phyloP scores from a whole-genome alignment of 2,113 vertebrate species.

The Passer montanus region DNA sequence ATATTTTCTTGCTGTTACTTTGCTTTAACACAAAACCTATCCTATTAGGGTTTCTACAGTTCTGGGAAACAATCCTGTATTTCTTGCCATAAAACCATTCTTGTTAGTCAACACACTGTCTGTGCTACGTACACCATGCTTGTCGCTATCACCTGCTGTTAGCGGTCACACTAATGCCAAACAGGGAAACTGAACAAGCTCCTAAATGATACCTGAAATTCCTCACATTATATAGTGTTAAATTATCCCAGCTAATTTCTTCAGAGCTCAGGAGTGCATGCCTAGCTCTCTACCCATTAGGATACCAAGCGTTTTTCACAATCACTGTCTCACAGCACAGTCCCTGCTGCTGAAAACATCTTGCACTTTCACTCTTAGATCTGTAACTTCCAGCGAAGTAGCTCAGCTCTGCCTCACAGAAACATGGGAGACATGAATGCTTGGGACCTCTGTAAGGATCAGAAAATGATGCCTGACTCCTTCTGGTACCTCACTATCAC shows the following conservation, averaged over 20 bases:
- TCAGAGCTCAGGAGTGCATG: background rate
- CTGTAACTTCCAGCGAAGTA: background rate
- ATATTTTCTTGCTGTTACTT: background rate
- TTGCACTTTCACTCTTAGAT: background rate
- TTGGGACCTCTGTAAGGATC: background rate
- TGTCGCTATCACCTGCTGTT: background rate
- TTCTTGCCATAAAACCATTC: background rate
- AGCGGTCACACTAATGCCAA: background rate
- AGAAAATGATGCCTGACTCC: background rate
- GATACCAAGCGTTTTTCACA: background rate
- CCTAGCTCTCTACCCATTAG: background rate
- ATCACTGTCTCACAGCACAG: background rate
- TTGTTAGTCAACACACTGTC: rapidly evolving
- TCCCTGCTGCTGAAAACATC: background rate
- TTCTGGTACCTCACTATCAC: no score
- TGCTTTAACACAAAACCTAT: background rate
- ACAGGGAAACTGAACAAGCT: background rate
- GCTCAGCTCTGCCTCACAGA: background rate
- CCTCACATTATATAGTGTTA: background rate
- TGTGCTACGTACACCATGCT: rapidly evolving
- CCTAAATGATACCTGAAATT: background rate
- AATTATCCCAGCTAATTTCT: background rate
- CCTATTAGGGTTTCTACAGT: background rate
- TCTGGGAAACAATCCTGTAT: background rate
- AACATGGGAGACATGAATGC: rapidly evolving